Evolutionary conservation across 2,888 invertebrate species (phyloP).

Genomic region (Cabera pusaria): DNA sequence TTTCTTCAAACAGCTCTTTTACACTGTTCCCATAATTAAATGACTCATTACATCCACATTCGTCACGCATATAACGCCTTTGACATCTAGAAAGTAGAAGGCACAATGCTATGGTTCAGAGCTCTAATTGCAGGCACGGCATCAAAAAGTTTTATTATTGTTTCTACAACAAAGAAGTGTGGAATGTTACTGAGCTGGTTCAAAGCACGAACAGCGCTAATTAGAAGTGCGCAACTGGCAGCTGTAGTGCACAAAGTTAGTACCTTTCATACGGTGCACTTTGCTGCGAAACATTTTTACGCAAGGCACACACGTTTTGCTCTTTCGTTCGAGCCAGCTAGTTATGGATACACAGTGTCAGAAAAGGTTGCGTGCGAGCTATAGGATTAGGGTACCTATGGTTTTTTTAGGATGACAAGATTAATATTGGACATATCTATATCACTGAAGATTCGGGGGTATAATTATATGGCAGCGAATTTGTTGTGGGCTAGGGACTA

Average conservation of each 20-base stretch:
- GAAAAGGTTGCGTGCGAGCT: neutral
- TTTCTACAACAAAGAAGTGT: constrained; percentile 24
- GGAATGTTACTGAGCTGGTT: constrained; percentile 22
- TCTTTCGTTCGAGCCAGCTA: constrained; percentile 42
- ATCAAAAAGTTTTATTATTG: constrained; percentile 25
- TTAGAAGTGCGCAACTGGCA: constrained; percentile 50
- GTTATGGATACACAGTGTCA: constrained; percentile 33
- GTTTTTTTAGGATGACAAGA: too few species aligned
- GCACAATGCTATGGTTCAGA: constrained; percentile 15
- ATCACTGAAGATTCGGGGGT: too few species aligned
- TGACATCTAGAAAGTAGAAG: neutral
- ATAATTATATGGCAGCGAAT: too few species aligned
- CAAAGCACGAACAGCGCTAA: constrained; percentile 49
- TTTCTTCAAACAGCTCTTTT: too few species aligned
- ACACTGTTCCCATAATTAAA: too few species aligned
- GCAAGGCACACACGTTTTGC: constrained; percentile 41
- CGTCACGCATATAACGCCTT: constrained; percentile 2
- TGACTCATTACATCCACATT: too few species aligned
- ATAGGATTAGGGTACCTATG: too few species aligned
- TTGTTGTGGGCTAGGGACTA: too few species aligned
- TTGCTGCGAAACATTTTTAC: constrained; percentile 52
- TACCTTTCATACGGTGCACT: constrained; percentile 48
- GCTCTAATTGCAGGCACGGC: constrained; percentile 14
- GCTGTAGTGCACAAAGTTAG: constrained; percentile 44
- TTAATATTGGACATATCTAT: too few species aligned